Conservation (phyloP, 1,140 invertebrate genomes). For the Neodiprion pinetum region DNA sequence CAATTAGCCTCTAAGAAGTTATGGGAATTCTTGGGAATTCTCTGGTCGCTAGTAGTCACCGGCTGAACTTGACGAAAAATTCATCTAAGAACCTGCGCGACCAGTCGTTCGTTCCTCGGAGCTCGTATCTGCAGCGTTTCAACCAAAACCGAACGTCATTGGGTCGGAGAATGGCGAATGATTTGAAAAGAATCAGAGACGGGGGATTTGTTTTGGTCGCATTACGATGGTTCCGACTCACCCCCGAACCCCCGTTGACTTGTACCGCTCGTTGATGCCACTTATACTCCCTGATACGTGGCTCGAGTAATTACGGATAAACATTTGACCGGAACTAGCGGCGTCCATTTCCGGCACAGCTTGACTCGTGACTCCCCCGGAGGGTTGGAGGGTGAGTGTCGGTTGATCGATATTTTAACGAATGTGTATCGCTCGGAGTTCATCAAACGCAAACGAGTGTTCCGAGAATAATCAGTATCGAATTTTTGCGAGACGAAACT, state of each 20-base stretch:
- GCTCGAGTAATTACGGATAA: slow-evolving; percentile 37
- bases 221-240: neutral
- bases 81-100: no score
- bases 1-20: neutral
- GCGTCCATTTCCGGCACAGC: slow-evolving; percentile 43
- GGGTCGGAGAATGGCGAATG: no score
- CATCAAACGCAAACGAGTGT: neutral
- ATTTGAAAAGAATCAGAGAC: no score
- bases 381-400: slow-evolving; percentile 5
- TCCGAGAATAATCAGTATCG: neutral
- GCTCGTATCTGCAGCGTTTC: no score
- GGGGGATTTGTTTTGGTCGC: no score
- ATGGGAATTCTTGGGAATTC: neutral
- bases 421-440: slow-evolving; percentile 13
- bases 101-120: no score
- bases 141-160: no score
- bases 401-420: slow-evolving; percentile 30
- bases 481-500: neutral
- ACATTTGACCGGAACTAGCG: slow-evolving; percentile 45
- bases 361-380: slow-evolving; percentile 33
- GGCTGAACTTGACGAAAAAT: neutral
- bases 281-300: neutral
- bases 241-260: neutral
- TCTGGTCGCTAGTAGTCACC: neutral
- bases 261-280: neutral